Percentiles rank a stretch among this genome's conserved stretches.
Conservation (phyloP, 2,113 vertebrate genomes). For the Potamarius usumacintae region DNA sequence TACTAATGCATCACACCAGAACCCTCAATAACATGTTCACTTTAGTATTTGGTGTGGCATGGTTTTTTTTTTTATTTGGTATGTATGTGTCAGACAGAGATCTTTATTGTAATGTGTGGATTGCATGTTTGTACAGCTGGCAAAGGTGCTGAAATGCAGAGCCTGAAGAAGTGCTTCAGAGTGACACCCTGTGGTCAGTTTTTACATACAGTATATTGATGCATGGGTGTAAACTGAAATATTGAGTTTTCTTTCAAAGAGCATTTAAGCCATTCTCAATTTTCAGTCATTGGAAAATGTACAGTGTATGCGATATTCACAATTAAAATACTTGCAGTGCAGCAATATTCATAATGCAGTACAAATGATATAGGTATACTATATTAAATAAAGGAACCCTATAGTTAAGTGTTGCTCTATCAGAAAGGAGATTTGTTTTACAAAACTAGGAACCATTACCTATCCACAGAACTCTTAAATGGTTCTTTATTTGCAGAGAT, state of each 20-base stretch:
- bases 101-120: background rate
- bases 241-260: background rate
- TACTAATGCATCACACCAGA: background rate
- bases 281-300: background rate
- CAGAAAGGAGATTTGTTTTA: background rate
- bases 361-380: background rate
- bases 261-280: background rate
- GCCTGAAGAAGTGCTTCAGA: conserved; percentile 49
- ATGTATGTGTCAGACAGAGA: background rate
- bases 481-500: background rate
- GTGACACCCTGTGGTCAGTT: conserved; percentile 66
- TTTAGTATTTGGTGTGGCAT: background rate
- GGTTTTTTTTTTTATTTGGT: background rate
- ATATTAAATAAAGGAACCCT: background rate
- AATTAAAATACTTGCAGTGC: background rate
- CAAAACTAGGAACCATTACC: background rate
- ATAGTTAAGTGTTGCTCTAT: too few relatives aligned
- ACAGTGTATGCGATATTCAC: background rate
- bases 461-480: background rate
- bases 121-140: conserved; percentile 46
- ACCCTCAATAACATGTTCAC: background rate
- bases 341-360: background rate
- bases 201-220: conserved; percentile 20
- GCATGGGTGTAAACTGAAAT: background rate
- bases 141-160: conserved; percentile 32